A percentile compares a stretch with the other conserved stretches of the same genome.
These are phyloP conservation scores for Stigmatopora argus DNA, from an alignment of 2,113 vertebrate species.

Conservation along the genomic window DNA sequence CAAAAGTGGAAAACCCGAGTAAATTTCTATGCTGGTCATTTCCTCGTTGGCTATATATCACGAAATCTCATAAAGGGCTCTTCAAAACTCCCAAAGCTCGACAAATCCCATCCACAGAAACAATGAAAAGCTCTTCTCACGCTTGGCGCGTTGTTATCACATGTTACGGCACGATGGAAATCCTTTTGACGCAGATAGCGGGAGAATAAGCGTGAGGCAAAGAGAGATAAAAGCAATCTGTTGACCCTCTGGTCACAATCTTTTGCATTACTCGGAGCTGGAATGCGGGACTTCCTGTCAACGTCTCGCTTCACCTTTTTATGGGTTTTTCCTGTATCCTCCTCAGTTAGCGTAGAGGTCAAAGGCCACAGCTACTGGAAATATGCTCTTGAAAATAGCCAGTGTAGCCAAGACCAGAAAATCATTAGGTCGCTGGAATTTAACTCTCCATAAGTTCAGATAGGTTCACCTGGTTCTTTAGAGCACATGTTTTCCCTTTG, in stretches of 20 bases:
- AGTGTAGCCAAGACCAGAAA: conserved; percentile 3
- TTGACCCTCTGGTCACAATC: conserved; percentile 35
- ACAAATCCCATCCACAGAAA: neutral
- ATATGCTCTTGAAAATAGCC: conserved; percentile 32
- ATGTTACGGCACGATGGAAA: neutral
- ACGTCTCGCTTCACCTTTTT: conserved; percentile 26
- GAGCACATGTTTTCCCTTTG: neutral
- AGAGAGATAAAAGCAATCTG: conserved; percentile 29
- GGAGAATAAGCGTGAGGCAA: conserved; percentile 1
- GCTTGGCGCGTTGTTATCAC: conserved; percentile 10
- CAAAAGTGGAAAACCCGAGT: neutral
- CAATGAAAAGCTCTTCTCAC: neutral
- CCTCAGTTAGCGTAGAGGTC: conserved; percentile 13
- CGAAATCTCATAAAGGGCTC: neutral
- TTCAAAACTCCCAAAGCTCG: neutral
- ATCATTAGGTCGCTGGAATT: neutral
- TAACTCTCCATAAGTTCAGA: neutral
- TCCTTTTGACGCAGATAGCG: conserved; percentile 15
- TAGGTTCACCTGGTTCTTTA: neutral
- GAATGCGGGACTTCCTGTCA: conserved; percentile 62
- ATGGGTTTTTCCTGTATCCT: conserved; percentile 53
- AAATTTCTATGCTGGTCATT: neutral
- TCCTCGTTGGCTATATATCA: neutral
- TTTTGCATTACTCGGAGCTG: conserved; percentile 37
- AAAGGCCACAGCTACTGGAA: conserved; percentile 46